Evolutionary conservation across 2,888 invertebrate species (phyloP).

Genomic region (Drosophila recens): DNA sequence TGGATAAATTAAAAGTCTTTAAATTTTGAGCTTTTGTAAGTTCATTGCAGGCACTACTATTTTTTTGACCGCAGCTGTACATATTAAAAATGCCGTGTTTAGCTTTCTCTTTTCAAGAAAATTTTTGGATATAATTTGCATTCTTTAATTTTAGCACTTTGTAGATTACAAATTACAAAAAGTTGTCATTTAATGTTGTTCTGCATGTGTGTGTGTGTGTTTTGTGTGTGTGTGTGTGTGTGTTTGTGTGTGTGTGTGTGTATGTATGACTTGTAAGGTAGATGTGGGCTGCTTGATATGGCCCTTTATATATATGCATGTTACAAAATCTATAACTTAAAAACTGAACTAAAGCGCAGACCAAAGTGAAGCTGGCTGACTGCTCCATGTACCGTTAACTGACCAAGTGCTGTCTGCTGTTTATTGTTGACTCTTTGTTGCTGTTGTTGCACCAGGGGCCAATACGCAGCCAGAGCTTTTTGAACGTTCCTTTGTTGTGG

Average conservation of each 20-base stretch:
- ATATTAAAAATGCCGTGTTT: background rate
- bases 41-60: too few species aligned
- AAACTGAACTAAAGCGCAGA: slow-evolving; percentile 20
- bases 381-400: background rate
- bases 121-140: slow-evolving; percentile 8
- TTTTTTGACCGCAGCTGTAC: too few species aligned
- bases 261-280: slow-evolving; percentile 1
- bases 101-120: slow-evolving; percentile 1
- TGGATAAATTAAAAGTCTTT: too few species aligned
- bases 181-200: slow-evolving; percentile 19
- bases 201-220: slow-evolving; percentile 16
- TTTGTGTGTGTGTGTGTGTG: background rate
- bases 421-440: background rate
- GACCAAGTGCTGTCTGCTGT: background rate
- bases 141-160: slow-evolving; percentile 20
- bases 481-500: background rate
- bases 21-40: too few species aligned
- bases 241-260: slow-evolving; percentile 9
- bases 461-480: too few species aligned
- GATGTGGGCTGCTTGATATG: background rate
- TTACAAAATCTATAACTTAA: slow-evolving; percentile 22
- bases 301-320: slow-evolving; percentile 1
- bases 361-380: background rate
- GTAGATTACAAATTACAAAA: slow-evolving; percentile 29
- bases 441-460: background rate